Evolutionary conservation across 2,888 invertebrate genomes (phyloP).

Genomic region (Rhamnusium bicolor): DNA sequence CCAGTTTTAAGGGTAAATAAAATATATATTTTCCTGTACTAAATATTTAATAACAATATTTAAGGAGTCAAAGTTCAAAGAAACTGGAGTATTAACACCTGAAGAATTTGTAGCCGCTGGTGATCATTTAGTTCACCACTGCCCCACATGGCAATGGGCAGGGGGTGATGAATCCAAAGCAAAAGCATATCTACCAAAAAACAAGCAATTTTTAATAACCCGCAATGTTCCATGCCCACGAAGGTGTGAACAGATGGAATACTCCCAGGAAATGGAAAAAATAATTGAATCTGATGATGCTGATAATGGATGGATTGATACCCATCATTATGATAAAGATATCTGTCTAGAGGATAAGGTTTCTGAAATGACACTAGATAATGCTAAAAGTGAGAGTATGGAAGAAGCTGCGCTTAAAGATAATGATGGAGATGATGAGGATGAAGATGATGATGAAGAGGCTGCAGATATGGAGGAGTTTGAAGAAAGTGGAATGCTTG

Average conservation of each 20-base stretch:
- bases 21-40: not conserved
- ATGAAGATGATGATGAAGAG: slow-evolving; percentile 93
- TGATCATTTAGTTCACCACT: slow-evolving; percentile 98
- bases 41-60: slow-evolving; percentile 16
- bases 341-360: slow-evolving; percentile 83
- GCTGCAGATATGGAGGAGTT: slow-evolving; percentile 98
- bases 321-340: slow-evolving; percentile 86
- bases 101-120: slow-evolving; percentile 99
- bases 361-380: slow-evolving; percentile 91
- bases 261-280: slow-evolving; percentile 91
- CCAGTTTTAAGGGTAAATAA: slow-evolving; percentile 91
- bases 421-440: slow-evolving; percentile 74
- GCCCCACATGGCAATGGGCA: slow-evolving; percentile 99
- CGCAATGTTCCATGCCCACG: slow-evolving; percentile 97
- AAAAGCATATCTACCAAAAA: slow-evolving; percentile 91
- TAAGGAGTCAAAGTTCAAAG: slow-evolving; percentile 96
- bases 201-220: slow-evolving; percentile 98
- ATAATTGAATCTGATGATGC: slow-evolving; percentile 90
- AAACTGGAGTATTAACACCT: slow-evolving; percentile 98
- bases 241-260: slow-evolving; percentile 96
- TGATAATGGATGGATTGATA: slow-evolving; percentile 98
- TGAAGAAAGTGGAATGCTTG: slow-evolving; percentile 95
- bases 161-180: slow-evolving; percentile 91
- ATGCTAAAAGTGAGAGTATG: slow-evolving; percentile 72
- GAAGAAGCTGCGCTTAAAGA: slow-evolving; percentile 69